A percentile compares a stretch with the other conserved stretches of the same genome.
These are phyloP conservation scores for Cosmorhoe ocellata DNA, from an alignment of 2,888 invertebrate species.

Conservation along the genomic window DNA sequence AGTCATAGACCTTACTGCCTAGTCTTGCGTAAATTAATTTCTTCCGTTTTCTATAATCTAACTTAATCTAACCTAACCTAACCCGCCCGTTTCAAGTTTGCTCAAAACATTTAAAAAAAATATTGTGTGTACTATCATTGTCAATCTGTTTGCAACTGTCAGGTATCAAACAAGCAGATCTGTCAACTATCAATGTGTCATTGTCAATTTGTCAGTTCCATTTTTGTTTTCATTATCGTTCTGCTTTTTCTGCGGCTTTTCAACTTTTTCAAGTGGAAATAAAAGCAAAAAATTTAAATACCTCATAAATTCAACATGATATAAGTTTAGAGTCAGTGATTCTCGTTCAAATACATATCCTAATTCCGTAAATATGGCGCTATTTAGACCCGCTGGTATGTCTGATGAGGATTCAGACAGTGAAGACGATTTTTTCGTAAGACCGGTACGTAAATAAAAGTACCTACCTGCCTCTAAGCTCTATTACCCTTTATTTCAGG, in stretches of 20 bases:
- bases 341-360: neutral
- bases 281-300: constrained; percentile 3
- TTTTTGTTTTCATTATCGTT: constrained; percentile 6
- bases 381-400: constrained; percentile 66
- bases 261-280: neutral
- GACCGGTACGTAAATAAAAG: constrained; percentile 50
- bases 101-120: too few species aligned
- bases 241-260: neutral
- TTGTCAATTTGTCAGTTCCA: neutral
- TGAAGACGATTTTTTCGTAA: constrained; percentile 66
- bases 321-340: neutral
- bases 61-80: too few species aligned
- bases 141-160: too few species aligned
- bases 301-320: neutral
- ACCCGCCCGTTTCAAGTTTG: too few species aligned
- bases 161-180: too few species aligned
- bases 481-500: too few species aligned
- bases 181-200: too few species aligned
- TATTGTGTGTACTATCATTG: too few species aligned
- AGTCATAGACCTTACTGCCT: too few species aligned
- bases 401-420: constrained; percentile 70
- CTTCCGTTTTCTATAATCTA: too few species aligned
- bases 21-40: too few species aligned
- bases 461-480: too few species aligned
- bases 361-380: constrained; percentile 33